Evolutionary conservation across 2,797 vertebrate species (phyloP), one percentile per base, ranked within the genome.

Genomic region (Pseudomugil tenellus): DNA sequence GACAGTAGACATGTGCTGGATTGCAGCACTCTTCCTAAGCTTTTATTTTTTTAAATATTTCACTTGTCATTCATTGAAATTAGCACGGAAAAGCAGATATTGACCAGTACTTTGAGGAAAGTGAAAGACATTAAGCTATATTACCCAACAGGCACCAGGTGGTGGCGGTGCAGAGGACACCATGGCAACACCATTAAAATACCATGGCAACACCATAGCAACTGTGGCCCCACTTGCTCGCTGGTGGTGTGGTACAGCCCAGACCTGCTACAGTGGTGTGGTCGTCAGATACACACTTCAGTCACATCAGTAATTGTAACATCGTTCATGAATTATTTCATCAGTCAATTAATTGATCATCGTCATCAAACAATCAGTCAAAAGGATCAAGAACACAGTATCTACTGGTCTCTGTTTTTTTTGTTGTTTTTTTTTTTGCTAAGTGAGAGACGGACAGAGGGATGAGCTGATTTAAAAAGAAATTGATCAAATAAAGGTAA

Each of bases 321-420:
- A 91, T 88, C 84, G 85, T 92, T 91, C 87, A 89, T 79, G 80
- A 89, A 85, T 89, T 89, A 85, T 91, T 90, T 92, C 84, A 86
- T 90, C 87, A 92, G 84, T 92, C 81, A 91, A 89, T 92, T 87
- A 90, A 91, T 88, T 92, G 85, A 93, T 93, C 92, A 93, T 92
- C 87, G 84, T 90, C 87, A 89, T 92, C 89, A 93, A n/a, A 92
- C 92, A 94, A 94, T 94, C 93, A 93, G 91, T 92, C 92, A 91
- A 94, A 89, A 93, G 92, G 90, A 95, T 94, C 94, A 94, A 94
- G 92, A 95, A 95, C 94, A 95, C 94, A 95, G 94, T 95, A 94
- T 94, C 94, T 94, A 94, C 93, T 94, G 94, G 94, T 95, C 94
- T 95, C 94, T 95, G 94, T 92, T 94, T 95, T n/a, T n/a, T n/a